Evolutionary conservation across 92 coral and sea anemone species (phyloP), one percentile per base, ranked within the genome.

Genomic region (Zoanthus sociatus): DNA sequence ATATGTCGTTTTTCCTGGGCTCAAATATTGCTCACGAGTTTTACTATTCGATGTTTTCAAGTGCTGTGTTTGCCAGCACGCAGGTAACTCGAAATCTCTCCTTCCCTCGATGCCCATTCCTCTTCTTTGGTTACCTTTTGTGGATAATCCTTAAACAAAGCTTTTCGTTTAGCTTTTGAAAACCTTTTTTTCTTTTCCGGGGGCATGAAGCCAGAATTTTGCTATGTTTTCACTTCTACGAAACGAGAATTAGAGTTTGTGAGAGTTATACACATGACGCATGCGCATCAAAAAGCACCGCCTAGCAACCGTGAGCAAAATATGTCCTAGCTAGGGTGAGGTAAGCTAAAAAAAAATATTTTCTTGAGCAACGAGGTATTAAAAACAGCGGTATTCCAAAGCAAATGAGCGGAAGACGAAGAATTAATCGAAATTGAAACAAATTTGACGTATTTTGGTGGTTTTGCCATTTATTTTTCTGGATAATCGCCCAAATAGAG

Each of bases 311-410:
- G 79, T 77, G 68, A 9, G 18, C 5, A 77, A 77, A 77, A 53
- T 77, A 2, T 77, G 67, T 77, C 82, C 82, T 77, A 16, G 68
- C 82, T 77, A 46, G 82, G 82, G 82, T 77, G 68, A 67, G 82
- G 82, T 53, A 77, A 54, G 48, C 68, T 54, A 76, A 76, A 75
- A 75, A 75, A 53, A 67, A 18, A 42, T 54, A 45, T 53, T 54
- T 77, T 77, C 67, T 77, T 77, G 68, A 77, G 82, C 82, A 77
- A 77, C 18, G 18, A 21, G 30, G 67, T 48, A 77, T 54, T 54
- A 77, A 77, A 69, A 54, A 76, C 79, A 76, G 79, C 79, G 79
- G 79, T 76, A 17, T 76, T 76, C 10, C 79, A 76, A 48, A 20
- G 64, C 31, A 76, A 76, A 61, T 50, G 79, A 48, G 5, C 79